Conservation (phyloP, 2,888 invertebrate genomes). For the Incurvaria masculella region DNA sequence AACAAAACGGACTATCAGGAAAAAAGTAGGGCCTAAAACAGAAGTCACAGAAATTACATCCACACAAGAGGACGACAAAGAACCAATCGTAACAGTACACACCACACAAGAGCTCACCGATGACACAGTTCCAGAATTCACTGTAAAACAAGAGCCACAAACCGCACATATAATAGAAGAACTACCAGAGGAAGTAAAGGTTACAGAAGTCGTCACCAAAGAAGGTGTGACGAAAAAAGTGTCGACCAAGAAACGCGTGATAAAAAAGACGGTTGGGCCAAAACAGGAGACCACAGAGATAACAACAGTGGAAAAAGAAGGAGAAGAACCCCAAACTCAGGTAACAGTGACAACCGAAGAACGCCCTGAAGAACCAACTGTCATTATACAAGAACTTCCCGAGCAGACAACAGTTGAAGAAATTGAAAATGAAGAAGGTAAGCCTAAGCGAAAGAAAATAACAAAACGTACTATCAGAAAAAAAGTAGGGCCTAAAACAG, state of each 20-base stretch:
- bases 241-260: constrained; percentile 20
- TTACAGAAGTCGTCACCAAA: constrained; percentile 19
- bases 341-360: constrained; percentile 19
- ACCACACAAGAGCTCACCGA: constrained; percentile 19
- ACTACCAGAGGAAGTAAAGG: constrained; percentile 10
- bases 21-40: constrained; percentile 26
- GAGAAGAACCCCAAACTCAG: constrained; percentile 26
- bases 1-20: constrained; percentile 26
- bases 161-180: constrained; percentile 7
- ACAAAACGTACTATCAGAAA: constrained; percentile 24
- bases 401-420: constrained; percentile 24
- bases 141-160: constrained; percentile 15
- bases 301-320: constrained; percentile 35
- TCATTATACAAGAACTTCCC: constrained; percentile 19
- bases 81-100: constrained; percentile 19
- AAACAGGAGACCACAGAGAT: constrained; percentile 33
- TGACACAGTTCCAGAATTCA: constrained; percentile 10
- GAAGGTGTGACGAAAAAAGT: constrained; percentile 17
- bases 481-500: constrained; percentile 21
- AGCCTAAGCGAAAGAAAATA: constrained; percentile 20
- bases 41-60: constrained; percentile 27
- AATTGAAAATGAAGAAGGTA: constrained; percentile 21
- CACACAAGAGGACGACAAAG: constrained; percentile 28
- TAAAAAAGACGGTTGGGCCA: constrained; percentile 31
- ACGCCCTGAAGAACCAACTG: constrained; percentile 18